These are phyloP conservation scores for Athene noctua DNA, from an alignment of 2,113 vertebrate genomes.

Conservation along the genomic window DNA sequence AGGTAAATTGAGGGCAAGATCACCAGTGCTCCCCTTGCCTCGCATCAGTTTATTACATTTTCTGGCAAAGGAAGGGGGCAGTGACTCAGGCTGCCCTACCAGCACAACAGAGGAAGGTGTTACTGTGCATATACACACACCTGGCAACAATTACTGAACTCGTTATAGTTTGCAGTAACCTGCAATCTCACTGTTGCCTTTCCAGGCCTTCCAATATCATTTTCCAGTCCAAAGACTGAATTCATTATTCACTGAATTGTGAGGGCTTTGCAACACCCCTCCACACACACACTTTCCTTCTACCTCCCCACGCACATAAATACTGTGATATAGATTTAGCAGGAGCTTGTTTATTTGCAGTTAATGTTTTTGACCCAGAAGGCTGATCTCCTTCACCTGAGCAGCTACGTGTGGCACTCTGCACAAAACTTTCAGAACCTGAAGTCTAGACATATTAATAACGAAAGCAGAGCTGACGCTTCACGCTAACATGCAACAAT, in stretches of 20 bases:
- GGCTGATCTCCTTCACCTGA: not conserved
- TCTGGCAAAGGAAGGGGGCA: not conserved
- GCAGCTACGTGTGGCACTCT: not conserved
- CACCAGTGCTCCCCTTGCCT: not conserved
- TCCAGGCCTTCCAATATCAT: not conserved
- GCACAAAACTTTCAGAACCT: not conserved
- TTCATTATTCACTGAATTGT: not conserved
- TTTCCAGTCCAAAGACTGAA: not conserved
- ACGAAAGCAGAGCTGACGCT: not conserved
- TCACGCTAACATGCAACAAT: not conserved
- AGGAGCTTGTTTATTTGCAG: not conserved
- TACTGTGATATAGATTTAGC: not conserved
- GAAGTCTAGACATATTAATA: not conserved
- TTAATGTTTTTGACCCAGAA: not conserved
- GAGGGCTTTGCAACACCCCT: not conserved
- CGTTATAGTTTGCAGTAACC: not conserved
- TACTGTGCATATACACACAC: accelerated
- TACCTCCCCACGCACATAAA: not conserved
- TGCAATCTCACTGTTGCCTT: not conserved
- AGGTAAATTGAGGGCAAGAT: not conserved
- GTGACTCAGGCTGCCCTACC: not conserved
- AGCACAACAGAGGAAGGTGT: accelerated
- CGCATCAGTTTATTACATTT: not conserved
- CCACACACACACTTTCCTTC: not conserved
- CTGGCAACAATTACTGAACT: not conserved